These are phyloP conservation scores for Apolygus lucorum DNA, from an alignment of 1,140 invertebrate species.

Conservation along the genomic window DNA sequence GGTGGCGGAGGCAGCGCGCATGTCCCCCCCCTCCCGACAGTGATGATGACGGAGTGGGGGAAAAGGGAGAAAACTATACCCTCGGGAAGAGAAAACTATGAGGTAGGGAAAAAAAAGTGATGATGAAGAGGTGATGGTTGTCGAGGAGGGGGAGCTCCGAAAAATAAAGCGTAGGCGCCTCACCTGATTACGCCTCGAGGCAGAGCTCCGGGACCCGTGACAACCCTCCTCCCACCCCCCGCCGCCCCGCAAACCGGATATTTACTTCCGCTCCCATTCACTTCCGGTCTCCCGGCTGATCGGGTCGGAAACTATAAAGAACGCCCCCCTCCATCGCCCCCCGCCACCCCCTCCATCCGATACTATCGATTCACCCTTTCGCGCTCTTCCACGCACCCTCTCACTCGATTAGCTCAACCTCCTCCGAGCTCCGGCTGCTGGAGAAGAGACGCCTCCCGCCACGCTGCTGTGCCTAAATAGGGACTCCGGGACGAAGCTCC, in stretches of 20 bases:
- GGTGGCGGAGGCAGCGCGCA: too few species aligned
- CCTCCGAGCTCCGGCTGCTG: too few species aligned
- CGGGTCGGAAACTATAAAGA: slow-evolving; percentile 9
- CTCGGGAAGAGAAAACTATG: background rate
- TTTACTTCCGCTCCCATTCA: slow-evolving; percentile 16
- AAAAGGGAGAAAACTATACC: background rate
- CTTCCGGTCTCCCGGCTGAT: slow-evolving; percentile 15
- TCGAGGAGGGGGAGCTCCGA: background rate
- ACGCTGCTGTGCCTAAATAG: too few species aligned
- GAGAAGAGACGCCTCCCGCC: too few species aligned
- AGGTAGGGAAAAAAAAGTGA: background rate
- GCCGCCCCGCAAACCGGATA: slow-evolving; percentile 4
- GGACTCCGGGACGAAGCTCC: too few species aligned
- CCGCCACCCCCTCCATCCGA: background rate
- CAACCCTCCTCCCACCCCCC: background rate
- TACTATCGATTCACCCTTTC: too few species aligned
- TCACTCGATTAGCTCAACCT: too few species aligned
- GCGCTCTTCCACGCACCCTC: too few species aligned
- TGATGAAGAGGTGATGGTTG: background rate
- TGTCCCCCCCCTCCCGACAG: too few species aligned
- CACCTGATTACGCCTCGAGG: slow-evolving; percentile 6
- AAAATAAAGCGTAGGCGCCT: slow-evolving; percentile 1
- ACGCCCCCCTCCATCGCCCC: background rate
- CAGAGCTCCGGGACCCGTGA: too few species aligned
- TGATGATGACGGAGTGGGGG: background rate